These are phyloP conservation scores for Gila robusta DNA, from an alignment of 2,797 vertebrate species.

Conservation along the genomic window DNA sequence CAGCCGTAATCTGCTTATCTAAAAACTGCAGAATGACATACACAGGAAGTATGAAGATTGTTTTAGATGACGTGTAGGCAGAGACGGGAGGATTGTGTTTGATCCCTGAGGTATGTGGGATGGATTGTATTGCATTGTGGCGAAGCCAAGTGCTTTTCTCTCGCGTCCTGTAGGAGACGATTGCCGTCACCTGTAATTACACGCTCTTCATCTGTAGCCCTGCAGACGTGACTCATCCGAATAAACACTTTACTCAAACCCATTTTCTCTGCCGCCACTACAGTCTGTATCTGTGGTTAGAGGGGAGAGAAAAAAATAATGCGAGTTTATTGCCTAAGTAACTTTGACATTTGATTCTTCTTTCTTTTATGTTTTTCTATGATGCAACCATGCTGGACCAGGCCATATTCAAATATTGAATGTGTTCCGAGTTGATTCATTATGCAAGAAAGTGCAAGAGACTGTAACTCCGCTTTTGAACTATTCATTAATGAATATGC, in stretches of 20 bases:
- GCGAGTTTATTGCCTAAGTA: neutral
- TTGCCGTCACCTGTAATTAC: conserved; percentile 60
- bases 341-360: neutral
- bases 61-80: conserved; percentile 37
- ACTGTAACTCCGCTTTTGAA: neutral
- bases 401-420: conserved; percentile 34
- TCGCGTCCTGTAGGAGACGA: conserved; percentile 47
- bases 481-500: neutral
- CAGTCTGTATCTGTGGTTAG: neutral
- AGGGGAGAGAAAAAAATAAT: neutral
- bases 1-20: neutral
- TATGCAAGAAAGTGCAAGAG: conserved; percentile 30
- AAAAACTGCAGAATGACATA: conserved; percentile 7
- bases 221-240: conserved; percentile 41
- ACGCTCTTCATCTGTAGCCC: conserved; percentile 32
- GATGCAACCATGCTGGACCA: conserved; percentile 4
- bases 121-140: conserved; percentile 42
- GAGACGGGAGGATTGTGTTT: conserved; percentile 23
- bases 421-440: neutral
- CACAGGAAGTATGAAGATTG: neutral
- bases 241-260: conserved; percentile 9
- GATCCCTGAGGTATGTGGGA: conserved; percentile 50
- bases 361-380: conserved; percentile 20
- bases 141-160: conserved; percentile 37
- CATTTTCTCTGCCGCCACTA: neutral